Evolutionary conservation across 2,888 invertebrate species (phyloP).

Genomic region (Heterodera filipjevi): DNA sequence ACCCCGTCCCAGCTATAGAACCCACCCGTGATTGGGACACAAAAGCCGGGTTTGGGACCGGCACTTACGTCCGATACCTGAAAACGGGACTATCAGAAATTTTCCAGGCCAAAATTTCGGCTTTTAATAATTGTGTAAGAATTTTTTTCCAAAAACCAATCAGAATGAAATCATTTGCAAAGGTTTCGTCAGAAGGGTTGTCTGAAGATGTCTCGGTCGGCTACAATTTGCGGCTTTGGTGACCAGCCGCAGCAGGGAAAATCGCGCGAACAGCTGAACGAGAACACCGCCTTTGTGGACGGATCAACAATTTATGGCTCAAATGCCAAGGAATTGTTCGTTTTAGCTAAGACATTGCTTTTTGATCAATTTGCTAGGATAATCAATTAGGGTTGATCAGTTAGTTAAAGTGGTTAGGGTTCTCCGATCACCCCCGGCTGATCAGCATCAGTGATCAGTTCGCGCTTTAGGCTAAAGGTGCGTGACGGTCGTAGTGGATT

Average conservation of each 20-base stretch:
- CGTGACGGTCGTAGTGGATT: slow-evolving; percentile 60
- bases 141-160: too few species aligned
- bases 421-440: too few species aligned
- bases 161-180: slow-evolving; percentile 34
- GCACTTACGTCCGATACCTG: too few species aligned
- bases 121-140: too few species aligned
- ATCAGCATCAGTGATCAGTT: too few species aligned
- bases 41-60: too few species aligned
- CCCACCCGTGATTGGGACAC: too few species aligned
- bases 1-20: too few species aligned
- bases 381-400: slow-evolving; percentile 62
- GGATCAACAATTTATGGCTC: slow-evolving; percentile 94
- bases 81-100: too few species aligned
- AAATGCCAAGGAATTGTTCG: slow-evolving; percentile 65
- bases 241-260: slow-evolving; percentile 71
- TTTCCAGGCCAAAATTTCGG: too few species aligned
- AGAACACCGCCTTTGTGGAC: slow-evolving; percentile 85
- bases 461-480: slow-evolving; percentile 32
- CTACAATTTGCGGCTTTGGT: slow-evolving; percentile 96
- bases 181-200: slow-evolving; percentile 59
- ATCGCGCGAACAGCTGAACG: slow-evolving; percentile 81
- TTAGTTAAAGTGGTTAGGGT: too few species aligned
- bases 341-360: neutral
- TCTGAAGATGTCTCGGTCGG: slow-evolving; percentile 73
- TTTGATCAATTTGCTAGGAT: slow-evolving; percentile 41